phyloP scores from a whole-genome alignment of 2,113 vertebrate genomes.

The Corythornis vintsioides region DNA sequence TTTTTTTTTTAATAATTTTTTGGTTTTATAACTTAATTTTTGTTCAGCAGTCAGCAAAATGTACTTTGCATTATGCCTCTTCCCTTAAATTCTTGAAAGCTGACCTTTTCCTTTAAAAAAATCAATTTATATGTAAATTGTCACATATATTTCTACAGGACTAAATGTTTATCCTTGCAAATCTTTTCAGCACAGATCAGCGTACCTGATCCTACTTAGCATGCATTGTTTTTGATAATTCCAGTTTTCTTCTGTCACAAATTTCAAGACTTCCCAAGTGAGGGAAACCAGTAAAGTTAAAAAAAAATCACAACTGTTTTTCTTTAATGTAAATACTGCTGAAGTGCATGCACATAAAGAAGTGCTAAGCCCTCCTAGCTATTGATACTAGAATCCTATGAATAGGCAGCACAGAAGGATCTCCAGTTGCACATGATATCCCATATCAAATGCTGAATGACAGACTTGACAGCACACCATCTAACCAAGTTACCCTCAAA shows the following conservation, averaged over 20 bases:
- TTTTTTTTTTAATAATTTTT: background rate
- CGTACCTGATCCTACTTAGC: background rate
- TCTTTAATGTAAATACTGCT: background rate
- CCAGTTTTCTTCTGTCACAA: background rate
- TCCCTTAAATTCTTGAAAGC: background rate
- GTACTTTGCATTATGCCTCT: background rate
- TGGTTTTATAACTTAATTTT: background rate
- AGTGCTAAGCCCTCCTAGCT: background rate
- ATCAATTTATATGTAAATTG: constrained; percentile 47
- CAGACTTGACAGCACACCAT: background rate
- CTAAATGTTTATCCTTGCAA: background rate
- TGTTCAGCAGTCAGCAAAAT: constrained; percentile 4
- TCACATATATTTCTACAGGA: background rate
- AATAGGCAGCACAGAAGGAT: background rate
- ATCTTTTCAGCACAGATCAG: background rate
- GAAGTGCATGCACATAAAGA: background rate
- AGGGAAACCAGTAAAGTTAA: background rate
- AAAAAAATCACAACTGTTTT: background rate
- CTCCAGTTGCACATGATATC: background rate
- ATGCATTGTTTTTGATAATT: background rate
- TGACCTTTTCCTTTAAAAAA: constrained; percentile 20
- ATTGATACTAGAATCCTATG: background rate
- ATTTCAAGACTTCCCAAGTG: background rate
- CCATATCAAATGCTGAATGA: background rate
- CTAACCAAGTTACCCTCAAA: background rate